Evolutionary conservation across 2,797 vertebrate genomes (phyloP), one percentile per base, ranked within the genome.

Genomic region (Miichthys miiuy): DNA sequence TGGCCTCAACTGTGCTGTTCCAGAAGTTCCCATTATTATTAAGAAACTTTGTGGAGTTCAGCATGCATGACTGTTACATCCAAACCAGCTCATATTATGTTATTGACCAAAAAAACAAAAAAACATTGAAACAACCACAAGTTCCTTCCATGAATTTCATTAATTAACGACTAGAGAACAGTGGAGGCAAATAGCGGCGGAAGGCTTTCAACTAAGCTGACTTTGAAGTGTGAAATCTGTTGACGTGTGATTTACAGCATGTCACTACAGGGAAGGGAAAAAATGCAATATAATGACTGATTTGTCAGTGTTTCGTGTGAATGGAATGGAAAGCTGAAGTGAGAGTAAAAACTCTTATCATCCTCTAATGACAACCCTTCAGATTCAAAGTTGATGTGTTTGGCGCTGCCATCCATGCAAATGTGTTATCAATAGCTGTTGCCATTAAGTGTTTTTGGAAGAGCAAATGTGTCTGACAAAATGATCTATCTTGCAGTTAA

Each of bases 111-210:
- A 30, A 30, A 30, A 27, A 27, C n/a, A 27, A 27, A 27, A 72
- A 68, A 52, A 8, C 50, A 18, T 8, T 48, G 3, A 46, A 63
- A 48, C 21, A 41, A 56, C 10, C 2, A 12, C 47, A 21, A 42
- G 14, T 75, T 41, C 38, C 44, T 50, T 42, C 14, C 18, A 54
- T 27, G 10, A 21, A 21, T 71, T 61, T 61, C 55, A 67, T 63
- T 47, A 65, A 68, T 75, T 61, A 78, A 54, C 44, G 38, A 75
- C 34, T 25, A 38, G 17, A 68, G 52, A 52, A 47, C 9, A 56
- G 52, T 4, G 54, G 30, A 55, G 48, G 30, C 52, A 38, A 70
- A 61, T 5, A 64, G 8, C 50, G 44, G 80, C 54, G 67, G 62
- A 54, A 66, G 18, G 16, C 65, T 84, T 73, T 74, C 55, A 70